These are phyloP conservation scores for Phoxinus phoxinus DNA, from an alignment of 2,113 vertebrate species.

Conservation along the genomic window DNA sequence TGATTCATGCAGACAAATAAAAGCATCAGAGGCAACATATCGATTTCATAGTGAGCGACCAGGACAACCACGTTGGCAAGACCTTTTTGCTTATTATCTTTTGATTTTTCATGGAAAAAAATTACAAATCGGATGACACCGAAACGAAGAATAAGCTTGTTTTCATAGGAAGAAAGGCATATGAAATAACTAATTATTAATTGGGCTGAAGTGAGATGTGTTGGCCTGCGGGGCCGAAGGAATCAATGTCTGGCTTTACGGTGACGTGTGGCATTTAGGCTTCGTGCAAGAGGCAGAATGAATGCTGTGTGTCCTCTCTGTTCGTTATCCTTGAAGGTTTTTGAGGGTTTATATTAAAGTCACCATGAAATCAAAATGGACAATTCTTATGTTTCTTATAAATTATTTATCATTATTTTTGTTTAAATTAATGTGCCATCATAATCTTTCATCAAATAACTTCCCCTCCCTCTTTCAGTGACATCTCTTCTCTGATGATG, in stretches of 20 bases:
- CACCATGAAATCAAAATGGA: not conserved
- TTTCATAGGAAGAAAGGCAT: slow-evolving; percentile 16
- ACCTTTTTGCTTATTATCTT: slow-evolving; percentile 59
- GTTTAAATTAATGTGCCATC: no score
- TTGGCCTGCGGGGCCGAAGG: slow-evolving; percentile 57
- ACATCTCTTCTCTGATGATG: no score
- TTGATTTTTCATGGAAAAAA: slow-evolving; percentile 4
- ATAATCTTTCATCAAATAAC: no score
- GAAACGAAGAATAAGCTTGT: slow-evolving; percentile 25
- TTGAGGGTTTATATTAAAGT: not conserved
- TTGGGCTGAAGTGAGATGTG: slow-evolving; percentile 56
- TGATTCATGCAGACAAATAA: slow-evolving; percentile 70
- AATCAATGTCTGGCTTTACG: slow-evolving; percentile 55
- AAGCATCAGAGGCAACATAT: slow-evolving; percentile 73
- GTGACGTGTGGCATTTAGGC: slow-evolving; percentile 59
- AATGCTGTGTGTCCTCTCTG: not conserved
- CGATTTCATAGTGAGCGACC: slow-evolving; percentile 65
- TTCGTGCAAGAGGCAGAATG: slow-evolving; percentile 34
- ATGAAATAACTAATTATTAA: slow-evolving; percentile 62
- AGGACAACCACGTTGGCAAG: slow-evolving; percentile 58
- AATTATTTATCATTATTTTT: no score
- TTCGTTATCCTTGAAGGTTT: not conserved
- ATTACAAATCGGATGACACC: not conserved
- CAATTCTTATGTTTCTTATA: not conserved
- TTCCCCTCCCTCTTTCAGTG: no score